Evolutionary conservation across 2,113 vertebrate genomes (phyloP).

Genomic region (Lepidothrix coronata): DNA sequence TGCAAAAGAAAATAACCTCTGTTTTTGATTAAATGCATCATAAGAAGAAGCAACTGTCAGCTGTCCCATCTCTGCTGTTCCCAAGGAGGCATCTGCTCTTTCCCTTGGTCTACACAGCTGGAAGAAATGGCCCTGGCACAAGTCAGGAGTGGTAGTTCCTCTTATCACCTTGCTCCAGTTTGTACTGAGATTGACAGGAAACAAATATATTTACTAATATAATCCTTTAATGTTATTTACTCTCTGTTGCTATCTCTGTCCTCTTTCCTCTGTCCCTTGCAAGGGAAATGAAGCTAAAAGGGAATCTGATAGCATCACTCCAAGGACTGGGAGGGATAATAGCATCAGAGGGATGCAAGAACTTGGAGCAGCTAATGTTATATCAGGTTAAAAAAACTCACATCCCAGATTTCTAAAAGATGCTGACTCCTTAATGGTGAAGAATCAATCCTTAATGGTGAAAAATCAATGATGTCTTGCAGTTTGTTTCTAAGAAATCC

Average conservation of each 20-base stretch:
- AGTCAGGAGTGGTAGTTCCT: neutral
- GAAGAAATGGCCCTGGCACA: neutral
- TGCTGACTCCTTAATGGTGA: neutral
- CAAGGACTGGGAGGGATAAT: neutral
- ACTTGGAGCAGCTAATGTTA: neutral
- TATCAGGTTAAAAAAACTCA: neutral
- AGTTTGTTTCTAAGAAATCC: neutral
- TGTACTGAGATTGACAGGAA: neutral
- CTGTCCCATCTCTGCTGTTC: neutral
- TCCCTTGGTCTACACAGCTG: neutral
- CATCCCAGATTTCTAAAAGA: neutral
- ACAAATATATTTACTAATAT: slow-evolving; percentile 38
- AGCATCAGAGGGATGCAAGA: neutral
- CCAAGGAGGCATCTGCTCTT: neutral
- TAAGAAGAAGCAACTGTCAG: neutral
- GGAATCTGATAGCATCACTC: neutral
- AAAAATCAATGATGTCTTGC: neutral
- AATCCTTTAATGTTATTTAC: neutral
- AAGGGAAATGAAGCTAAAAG: slow-evolving; percentile 15
- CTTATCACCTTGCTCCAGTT: slow-evolving; percentile 10
- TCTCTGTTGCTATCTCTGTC: neutral
- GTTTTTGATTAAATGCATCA: neutral
- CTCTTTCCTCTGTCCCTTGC: slow-evolving; percentile 25
- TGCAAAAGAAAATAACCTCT: neutral
- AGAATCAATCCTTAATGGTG: neutral